Evolutionary conservation across 2,888 invertebrate species (phyloP).

Genomic region (Lutraria lutraria): DNA sequence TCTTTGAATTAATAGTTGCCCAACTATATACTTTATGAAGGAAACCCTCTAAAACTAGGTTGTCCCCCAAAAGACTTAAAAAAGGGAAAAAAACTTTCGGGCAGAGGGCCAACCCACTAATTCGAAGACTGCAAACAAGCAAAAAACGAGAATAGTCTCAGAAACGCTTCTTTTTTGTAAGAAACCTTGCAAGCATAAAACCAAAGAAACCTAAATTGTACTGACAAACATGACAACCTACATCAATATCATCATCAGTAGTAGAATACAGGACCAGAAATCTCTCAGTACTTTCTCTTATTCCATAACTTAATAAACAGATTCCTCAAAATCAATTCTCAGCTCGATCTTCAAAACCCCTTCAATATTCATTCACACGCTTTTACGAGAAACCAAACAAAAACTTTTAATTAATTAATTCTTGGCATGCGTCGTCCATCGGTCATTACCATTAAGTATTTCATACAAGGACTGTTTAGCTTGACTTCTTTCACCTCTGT

Average conservation of each 20-base stretch:
- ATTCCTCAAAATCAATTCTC: constrained; percentile 5
- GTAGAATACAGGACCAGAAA: neutral
- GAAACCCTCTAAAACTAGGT: too few species aligned
- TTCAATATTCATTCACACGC: constrained; percentile 24
- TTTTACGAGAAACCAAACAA: constrained; percentile 26
- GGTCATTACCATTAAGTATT: constrained; percentile 4
- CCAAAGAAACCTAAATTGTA: too few species aligned
- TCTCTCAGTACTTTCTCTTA: neutral
- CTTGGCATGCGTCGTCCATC: constrained; percentile 14
- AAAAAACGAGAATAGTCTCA: too few species aligned
- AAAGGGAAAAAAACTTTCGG: too few species aligned
- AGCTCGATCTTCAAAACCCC: neutral
- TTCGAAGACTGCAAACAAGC: too few species aligned
- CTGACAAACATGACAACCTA: too few species aligned
- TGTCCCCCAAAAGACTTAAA: too few species aligned
- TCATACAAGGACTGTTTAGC: neutral
- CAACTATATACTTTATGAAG: too few species aligned
- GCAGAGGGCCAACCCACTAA: too few species aligned
- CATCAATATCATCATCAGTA: neutral
- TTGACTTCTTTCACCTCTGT: constrained; percentile 19
- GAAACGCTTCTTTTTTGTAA: too few species aligned
- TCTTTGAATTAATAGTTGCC: too few species aligned
- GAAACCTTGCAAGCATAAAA: too few species aligned
- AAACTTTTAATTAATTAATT: constrained; percentile 46
- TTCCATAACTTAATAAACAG: neutral